Percentiles rank a stretch among this genome's conserved stretches.
phyloP scores from a whole-genome alignment of 1,140 invertebrate species.

The Harlomillsia oculata region DNA sequence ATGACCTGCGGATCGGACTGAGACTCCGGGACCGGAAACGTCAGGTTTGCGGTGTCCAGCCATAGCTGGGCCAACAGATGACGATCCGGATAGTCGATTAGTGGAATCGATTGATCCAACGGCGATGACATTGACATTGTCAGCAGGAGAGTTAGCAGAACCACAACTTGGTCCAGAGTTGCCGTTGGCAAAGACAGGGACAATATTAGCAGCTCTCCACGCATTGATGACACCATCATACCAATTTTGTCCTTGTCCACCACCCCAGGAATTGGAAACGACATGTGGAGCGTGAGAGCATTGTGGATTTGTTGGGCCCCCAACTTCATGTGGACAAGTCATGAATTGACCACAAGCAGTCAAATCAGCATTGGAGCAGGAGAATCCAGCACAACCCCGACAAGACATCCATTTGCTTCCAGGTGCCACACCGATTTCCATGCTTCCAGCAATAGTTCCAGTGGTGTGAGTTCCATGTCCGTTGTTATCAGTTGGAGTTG shows the following conservation, averaged over 20 bases:
- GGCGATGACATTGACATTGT: conserved; percentile 19
- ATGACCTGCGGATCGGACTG: conserved; percentile 1
- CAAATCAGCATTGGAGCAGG: conserved; percentile 6
- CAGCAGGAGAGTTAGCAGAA: conserved; percentile 19
- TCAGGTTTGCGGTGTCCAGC: conserved; percentile 9
- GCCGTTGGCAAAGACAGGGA: conserved; percentile 11
- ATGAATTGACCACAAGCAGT: conserved; percentile 15
- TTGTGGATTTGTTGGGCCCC: background rate
- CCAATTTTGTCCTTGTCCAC: background rate
- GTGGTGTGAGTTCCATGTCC: conserved; percentile 15
- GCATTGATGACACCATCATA: conserved; percentile 12
- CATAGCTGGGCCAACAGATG: conserved; percentile 4
- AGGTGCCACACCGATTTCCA: conserved; percentile 20
- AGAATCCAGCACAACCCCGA: conserved; percentile 13
- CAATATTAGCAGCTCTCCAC: conserved; percentile 5
- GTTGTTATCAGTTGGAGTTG: conserved; percentile 2
- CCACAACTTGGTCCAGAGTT: conserved; percentile 16
- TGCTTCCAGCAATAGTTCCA: conserved; percentile 1
- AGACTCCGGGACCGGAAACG: conserved; percentile 4
- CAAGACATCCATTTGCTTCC: conserved; percentile 19
- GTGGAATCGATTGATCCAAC: conserved; percentile 15
- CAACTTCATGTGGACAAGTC: conserved; percentile 1
- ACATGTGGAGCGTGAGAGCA: conserved; percentile 15
- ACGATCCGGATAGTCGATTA: conserved; percentile 14
- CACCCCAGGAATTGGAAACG: conserved; percentile 20